Base-by-base conservation (phyloP, 2,888 invertebrate species). In the Melinaea marsaeus region DNA sequence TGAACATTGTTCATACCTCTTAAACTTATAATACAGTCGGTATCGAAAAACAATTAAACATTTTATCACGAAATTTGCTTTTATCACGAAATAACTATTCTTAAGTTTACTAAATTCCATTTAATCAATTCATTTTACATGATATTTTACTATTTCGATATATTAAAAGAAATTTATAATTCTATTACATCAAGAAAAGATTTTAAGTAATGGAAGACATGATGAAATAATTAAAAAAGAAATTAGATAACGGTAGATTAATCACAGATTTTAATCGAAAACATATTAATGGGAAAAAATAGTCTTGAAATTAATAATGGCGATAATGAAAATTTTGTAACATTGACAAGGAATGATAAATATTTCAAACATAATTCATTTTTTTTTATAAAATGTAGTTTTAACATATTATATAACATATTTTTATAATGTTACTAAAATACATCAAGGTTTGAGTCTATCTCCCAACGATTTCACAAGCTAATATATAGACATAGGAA, bases 401-500 rank as follows among this genome's bases (percentile, higher is more conserved):
- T 69, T 74, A 74, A 75, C 63, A 72, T 73, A 75, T 79, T 78
- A 74, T 42, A 42, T 42, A 9, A 42, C 42, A 42, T 9, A 42
- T 37, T 7, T 42, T 42, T 42, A 9, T 42, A 9, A 42, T 7
- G 7, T 37, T 7, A 37, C 37, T 79, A 81, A 81, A 88, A 86
- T 86, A 90, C 83, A 83, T 80, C 78, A 81, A 83, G 80, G 80
- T 81, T 79, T 79, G 80, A 85, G 77, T 81, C 84, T 84, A 86
- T 79, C 72, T 78, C 85, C 82, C 80, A 81, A 80, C 74, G 80
- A 83, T 79, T 82, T 79, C 86, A 85, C 85, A 85, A 85, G 86
- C 86, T 89, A 88, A 85, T 84, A 86, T 81, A 78, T 90, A 90
- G 90, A 90, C 87, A 90, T 89, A 90, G 90, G 87, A 90, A 90